Conservation (phyloP, 2,888 invertebrate species). For the Leucozona laternaria region DNA sequence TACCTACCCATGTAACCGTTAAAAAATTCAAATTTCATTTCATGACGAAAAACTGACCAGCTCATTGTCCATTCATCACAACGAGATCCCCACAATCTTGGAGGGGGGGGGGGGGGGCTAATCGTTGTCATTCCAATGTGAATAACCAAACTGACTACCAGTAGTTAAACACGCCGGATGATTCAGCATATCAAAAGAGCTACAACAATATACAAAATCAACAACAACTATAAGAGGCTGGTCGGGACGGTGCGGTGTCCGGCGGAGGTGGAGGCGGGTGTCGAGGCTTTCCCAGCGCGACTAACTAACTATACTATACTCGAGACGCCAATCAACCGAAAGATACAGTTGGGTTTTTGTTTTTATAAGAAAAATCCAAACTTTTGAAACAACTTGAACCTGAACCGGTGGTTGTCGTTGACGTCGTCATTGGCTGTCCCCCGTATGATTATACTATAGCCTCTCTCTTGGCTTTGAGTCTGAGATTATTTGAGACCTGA, state of each 20-base stretch:
- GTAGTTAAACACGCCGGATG: conserved; percentile 53
- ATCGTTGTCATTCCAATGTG: conserved; percentile 61
- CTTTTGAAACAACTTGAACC: conserved; percentile 29
- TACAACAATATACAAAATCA: conserved; percentile 16
- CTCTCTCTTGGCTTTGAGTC: conserved; percentile 33
- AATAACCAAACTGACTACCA: conserved; percentile 46
- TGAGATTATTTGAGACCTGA: conserved; percentile 33
- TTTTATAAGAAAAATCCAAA: conserved; percentile 17
- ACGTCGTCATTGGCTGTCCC: background rate
- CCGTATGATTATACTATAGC: background rate
- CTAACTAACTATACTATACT: background rate
- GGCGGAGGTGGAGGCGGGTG: conserved; percentile 4
- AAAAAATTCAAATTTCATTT: conserved; percentile 58
- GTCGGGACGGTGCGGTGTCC: too few relatives aligned
- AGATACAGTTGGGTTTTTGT: conserved; percentile 23
- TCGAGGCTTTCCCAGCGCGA: conserved; percentile 26
- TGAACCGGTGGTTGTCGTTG: conserved; percentile 22
- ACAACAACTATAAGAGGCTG: background rate
- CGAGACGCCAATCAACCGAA: conserved; percentile 27
- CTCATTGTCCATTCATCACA: conserved; percentile 66
- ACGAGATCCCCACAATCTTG: conserved; percentile 48
- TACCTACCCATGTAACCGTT: conserved; percentile 40
- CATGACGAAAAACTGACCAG: conserved; percentile 50
- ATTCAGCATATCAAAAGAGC: conserved; percentile 54
- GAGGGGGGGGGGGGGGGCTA: too few relatives aligned